Percentiles rank a stretch among this genome's conserved stretches.
Conservation (phyloP, 2,113 vertebrate species). For the Corydoras sp. region DNA sequence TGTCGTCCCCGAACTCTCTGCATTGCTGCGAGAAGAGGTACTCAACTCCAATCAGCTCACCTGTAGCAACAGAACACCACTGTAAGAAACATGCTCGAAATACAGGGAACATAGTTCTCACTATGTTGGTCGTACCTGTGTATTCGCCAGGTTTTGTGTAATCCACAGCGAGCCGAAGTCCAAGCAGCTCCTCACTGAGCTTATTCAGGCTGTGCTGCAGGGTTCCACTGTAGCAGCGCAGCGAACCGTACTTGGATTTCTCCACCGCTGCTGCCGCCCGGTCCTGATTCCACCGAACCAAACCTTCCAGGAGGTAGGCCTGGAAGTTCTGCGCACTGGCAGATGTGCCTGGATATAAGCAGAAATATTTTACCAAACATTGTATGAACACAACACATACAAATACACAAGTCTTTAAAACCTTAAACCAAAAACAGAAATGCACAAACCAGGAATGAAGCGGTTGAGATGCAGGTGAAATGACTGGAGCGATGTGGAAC, state of each 20-base stretch:
- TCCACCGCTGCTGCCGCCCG: not conserved
- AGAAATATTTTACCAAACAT: too few relatives aligned
- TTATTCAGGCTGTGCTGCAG: not conserved
- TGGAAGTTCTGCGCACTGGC: too few relatives aligned
- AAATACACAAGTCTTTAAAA: too few relatives aligned
- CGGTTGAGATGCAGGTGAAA: too few relatives aligned
- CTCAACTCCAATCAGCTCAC: not conserved
- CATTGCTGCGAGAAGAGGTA: not conserved
- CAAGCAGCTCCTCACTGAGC: conserved; percentile 3
- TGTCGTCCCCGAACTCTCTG: too few relatives aligned
- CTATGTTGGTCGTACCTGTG: not conserved
- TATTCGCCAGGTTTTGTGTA: not conserved
- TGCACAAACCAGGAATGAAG: too few relatives aligned
- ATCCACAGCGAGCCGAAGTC: not conserved
- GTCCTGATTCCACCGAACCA: conserved; percentile 27
- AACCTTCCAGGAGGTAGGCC: too few relatives aligned
- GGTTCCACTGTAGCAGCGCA: not conserved
- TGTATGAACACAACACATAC: too few relatives aligned
- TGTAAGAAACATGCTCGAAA: not conserved
- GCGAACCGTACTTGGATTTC: not conserved
- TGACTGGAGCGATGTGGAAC: too few relatives aligned
- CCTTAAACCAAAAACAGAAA: too few relatives aligned
- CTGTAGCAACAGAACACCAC: not conserved
- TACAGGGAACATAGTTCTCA: not conserved
- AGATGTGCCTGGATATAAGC: too few relatives aligned